Evolutionary conservation across 1,140 invertebrate genomes (phyloP).

Genomic region (Diachasmimorpha longicaudata): DNA sequence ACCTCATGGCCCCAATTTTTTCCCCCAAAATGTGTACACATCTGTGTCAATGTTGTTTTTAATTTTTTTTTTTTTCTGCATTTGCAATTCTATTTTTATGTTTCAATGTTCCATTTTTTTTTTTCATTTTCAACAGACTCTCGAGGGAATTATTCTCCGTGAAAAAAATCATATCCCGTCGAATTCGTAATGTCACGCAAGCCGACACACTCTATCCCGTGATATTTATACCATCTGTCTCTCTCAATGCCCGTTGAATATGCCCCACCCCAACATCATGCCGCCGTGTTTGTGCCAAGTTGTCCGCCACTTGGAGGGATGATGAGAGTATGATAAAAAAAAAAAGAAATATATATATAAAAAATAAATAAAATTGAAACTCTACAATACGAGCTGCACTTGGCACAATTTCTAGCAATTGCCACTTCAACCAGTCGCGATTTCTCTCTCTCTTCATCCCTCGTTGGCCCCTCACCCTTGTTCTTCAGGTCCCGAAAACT

Average conservation of each 20-base stretch:
- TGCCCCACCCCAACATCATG: conserved; percentile 7
- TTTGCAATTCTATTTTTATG: not conserved
- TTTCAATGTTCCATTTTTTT: not conserved
- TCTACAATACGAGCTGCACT: conserved; percentile 18
- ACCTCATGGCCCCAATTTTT: not conserved
- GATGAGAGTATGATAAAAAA: conserved; percentile 5
- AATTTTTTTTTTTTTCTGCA: not conserved
- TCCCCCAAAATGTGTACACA: not conserved
- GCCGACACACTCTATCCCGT: not conserved
- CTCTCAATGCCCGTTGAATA: not conserved
- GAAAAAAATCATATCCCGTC: conserved; percentile 5
- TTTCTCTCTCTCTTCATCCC: not conserved
- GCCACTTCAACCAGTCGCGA: not conserved
- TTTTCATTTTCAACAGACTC: not conserved
- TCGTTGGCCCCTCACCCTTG: not conserved
- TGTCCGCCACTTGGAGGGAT: conserved; percentile 12
- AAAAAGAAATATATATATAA: not conserved
- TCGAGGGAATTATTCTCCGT: not conserved
- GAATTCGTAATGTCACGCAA: not conserved
- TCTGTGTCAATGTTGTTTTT: not conserved
- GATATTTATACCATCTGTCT: not conserved
- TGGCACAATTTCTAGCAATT: conserved; percentile 12
- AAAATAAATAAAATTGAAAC: conserved; percentile 18
- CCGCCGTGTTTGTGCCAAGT: conserved; percentile 29
- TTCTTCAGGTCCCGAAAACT: not conserved